Percentiles rank a stretch among this genome's conserved stretches.
Evolutionary conservation across 2,888 invertebrate species (phyloP).

Genomic region (Tricholauxania praeusta): DNA sequence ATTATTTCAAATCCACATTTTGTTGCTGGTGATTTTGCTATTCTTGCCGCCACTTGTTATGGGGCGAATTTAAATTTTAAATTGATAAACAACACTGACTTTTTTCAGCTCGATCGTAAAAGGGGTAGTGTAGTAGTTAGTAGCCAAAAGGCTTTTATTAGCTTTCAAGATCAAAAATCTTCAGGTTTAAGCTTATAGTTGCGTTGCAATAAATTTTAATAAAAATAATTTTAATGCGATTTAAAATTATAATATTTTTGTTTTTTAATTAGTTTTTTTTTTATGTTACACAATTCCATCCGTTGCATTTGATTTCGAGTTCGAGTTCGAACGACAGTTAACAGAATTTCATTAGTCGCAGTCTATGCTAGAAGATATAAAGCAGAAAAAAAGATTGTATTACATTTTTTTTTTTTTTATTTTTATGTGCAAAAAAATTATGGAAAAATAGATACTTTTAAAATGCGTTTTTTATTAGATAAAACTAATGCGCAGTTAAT

Average conservation of each 20-base stretch:
- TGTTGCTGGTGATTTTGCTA: not conserved
- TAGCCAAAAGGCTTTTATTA: not conserved
- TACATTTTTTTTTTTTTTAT: slow-evolving; percentile 1
- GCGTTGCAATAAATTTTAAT: slow-evolving; percentile 9
- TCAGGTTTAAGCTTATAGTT: not conserved
- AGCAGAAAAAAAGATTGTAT: not conserved
- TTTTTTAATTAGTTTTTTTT: too few relatives aligned
- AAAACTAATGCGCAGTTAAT: slow-evolving; percentile 5
- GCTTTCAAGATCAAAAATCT: too few relatives aligned
- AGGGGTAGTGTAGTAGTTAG: not conserved
- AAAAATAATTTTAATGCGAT: slow-evolving; percentile 30
- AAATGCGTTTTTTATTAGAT: not conserved
- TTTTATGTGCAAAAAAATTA: slow-evolving; percentile 9
- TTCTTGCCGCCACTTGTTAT: not conserved
- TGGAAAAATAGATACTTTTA: slow-evolving; percentile 5
- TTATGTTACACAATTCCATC: too few relatives aligned
- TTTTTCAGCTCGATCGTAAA: not conserved
- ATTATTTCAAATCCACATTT: not conserved
- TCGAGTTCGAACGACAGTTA: too few relatives aligned
- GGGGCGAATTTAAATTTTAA: slow-evolving; percentile 31
- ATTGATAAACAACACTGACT: slow-evolving; percentile 17
- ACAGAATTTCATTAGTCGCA: not conserved
- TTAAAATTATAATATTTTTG: slow-evolving; percentile 33
- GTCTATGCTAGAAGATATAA: slow-evolving; percentile 19
- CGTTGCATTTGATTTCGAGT: too few relatives aligned